A percentile compares a stretch with the other conserved stretches of the same genome.
Evolutionary conservation across 2,888 invertebrate species (phyloP).

Genomic region (Vesta saturnalis): DNA sequence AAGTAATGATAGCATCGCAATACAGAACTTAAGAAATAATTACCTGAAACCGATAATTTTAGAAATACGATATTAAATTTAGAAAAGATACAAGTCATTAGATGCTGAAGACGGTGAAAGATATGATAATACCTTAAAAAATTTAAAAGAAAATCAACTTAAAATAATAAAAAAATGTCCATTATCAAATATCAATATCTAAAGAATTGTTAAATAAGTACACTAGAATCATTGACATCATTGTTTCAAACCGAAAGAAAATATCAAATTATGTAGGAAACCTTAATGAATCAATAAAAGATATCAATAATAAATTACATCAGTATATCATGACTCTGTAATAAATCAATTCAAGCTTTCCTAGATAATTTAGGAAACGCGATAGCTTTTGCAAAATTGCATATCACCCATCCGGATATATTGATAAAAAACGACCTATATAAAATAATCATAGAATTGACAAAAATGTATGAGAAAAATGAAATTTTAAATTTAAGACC

Average conservation of each 20-base stretch:
- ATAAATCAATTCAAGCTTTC: background rate
- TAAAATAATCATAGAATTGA: too few relatives aligned
- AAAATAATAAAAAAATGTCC: background rate
- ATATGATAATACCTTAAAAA: too few relatives aligned
- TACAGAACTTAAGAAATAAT: background rate
- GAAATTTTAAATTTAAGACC: too few relatives aligned
- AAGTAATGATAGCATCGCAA: background rate
- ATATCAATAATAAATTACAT: background rate
- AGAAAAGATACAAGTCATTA: background rate
- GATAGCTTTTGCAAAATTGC: background rate
- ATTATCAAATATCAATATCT: background rate
- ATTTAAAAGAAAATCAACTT: too few relatives aligned
- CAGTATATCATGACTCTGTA: background rate
- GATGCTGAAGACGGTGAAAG: background rate
- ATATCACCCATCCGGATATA: background rate
- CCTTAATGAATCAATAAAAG: too few relatives aligned
- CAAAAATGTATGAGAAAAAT: too few relatives aligned
- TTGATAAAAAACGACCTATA: too few relatives aligned
- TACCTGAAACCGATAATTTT: background rate
- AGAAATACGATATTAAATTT: background rate
- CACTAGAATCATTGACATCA: background rate
- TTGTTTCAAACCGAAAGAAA: background rate
- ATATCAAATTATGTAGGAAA: too few relatives aligned
- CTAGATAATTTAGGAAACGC: background rate
- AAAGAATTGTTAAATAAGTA: background rate